A percentile compares a stretch with the other conserved stretches of the same genome.
phyloP scores from a whole-genome alignment of 2,113 vertebrate species.

The Neodontobutis hainanensis region DNA sequence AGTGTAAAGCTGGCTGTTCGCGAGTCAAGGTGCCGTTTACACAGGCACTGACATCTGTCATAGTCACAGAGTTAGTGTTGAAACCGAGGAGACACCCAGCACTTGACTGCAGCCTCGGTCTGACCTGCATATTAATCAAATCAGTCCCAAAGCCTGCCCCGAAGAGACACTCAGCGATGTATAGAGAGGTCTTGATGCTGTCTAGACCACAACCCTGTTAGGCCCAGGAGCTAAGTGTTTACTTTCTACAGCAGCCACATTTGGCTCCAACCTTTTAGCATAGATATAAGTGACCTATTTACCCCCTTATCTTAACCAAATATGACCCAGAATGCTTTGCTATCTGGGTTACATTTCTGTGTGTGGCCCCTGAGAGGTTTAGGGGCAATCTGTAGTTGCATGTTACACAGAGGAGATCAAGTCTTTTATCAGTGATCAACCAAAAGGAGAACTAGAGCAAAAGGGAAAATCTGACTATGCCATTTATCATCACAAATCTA shows the following conservation, averaged over 20 bases:
- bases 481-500: constrained; percentile 13
- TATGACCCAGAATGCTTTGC: constrained; percentile 11
- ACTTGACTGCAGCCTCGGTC: constrained; percentile 5
- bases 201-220: too few species aligned
- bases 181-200: too few species aligned
- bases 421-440: neutral
- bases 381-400: constrained; percentile 10
- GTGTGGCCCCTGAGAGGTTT: neutral
- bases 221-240: neutral
- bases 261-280: neutral
- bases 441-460: constrained; percentile 7
- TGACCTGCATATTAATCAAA: constrained; percentile 15
- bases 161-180: neutral
- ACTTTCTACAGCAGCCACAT: neutral
- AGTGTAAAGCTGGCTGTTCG: constrained; percentile 37
- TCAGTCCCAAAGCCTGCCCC: constrained; percentile 4
- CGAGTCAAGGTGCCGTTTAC: constrained; percentile 17
- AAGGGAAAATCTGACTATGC: constrained; percentile 5
- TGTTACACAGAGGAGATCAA: neutral
- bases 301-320: constrained; percentile 7
- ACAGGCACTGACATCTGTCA: constrained; percentile 40
- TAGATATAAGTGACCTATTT: constrained; percentile 20
- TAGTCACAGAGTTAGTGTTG: constrained; percentile 9
- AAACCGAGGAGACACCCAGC: constrained; percentile 1
- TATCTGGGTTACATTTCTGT: constrained; percentile 10